Evolutionary conservation across 2,888 invertebrate genomes (phyloP).

Genomic region (Andricus curvator): DNA sequence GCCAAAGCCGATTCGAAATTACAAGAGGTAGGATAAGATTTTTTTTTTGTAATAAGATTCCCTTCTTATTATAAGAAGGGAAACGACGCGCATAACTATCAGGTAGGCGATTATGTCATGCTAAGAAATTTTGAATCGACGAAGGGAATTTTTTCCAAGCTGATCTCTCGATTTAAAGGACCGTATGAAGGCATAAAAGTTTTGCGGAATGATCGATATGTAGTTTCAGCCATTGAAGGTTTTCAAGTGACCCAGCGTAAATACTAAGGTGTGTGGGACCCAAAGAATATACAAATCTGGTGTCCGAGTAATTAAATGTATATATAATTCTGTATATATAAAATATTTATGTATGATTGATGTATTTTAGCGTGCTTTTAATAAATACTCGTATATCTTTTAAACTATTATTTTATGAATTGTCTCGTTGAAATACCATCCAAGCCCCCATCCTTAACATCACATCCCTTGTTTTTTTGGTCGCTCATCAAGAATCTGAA

Average conservation of each 20-base stretch:
- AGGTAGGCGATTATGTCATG: conserved; percentile 53
- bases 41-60: too few species aligned
- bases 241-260: conserved; percentile 51
- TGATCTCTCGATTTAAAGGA: conserved; percentile 58
- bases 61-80: too few species aligned
- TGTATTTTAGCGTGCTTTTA: too few species aligned
- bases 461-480: too few species aligned
- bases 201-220: conserved; percentile 56
- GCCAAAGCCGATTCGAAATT: conserved; percentile 47
- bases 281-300: conserved; percentile 52
- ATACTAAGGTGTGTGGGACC: conserved; percentile 54
- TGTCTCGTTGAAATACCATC: too few species aligned
- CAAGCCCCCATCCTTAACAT: too few species aligned
- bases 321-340: too few species aligned
- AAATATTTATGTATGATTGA: too few species aligned
- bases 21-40: too few species aligned
- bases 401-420: too few species aligned
- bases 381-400: too few species aligned
- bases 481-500: too few species aligned
- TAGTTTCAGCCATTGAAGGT: conserved; percentile 51
- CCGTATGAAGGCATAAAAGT: conserved; percentile 52
- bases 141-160: conserved; percentile 52
- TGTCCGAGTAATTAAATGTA: background rate
- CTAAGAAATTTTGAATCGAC: conserved; percentile 55
- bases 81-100: conserved; percentile 53